Base-by-base conservation (phyloP, 2,113 vertebrate genomes). In the Eulemur rufifrons region DNA sequence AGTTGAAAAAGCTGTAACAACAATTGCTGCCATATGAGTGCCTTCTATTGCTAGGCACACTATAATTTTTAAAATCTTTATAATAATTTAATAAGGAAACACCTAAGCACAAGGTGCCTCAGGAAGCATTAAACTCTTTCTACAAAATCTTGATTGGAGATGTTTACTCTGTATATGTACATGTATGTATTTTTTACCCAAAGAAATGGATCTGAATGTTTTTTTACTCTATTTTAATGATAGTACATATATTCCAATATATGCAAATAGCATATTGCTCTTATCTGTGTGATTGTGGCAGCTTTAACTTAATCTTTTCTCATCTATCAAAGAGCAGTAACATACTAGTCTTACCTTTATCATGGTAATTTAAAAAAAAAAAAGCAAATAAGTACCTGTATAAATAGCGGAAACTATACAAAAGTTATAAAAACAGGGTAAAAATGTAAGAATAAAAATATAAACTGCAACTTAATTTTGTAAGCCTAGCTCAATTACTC, bases 91-190 rank as follows among this genome's bases (percentile, higher is more conserved):
- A 9, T 71, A 90, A 87, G 20, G 6, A 15, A 94, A 89, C 5
- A 82, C 66, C 20, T 29, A 89, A 80, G 27, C 52, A 89, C 52
- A 82, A 89, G 45, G 14, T 74, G 54, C 45, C 66, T 90, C 3
- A 71, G 39, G 32, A 86, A 90, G 21, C 39, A 94, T 27, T 74
- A 95, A 94, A 84, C 92, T 78, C 92, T n/a, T 86, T 82, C 81
- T 95, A 82, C 8, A 81, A 89, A 86, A 39, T 68, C 66, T 86
- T 74, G 25, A 25, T 64, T 56, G 25, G 8, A 96, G 13, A 69
- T 76, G 14, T 68, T 88, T 68, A 89, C 42, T 86, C 17, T 91
- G 59, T 39, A 27, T n/a, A 47, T 68, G 29, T 5, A 68, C 29
- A 29, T 4, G 3, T 85, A 90, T 29, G 14, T 47, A 42, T 69